Evolutionary conservation across 1,140 invertebrate species (phyloP), one percentile per base, ranked within the genome.

Genomic region (Oryctes rhinoceros): DNA sequence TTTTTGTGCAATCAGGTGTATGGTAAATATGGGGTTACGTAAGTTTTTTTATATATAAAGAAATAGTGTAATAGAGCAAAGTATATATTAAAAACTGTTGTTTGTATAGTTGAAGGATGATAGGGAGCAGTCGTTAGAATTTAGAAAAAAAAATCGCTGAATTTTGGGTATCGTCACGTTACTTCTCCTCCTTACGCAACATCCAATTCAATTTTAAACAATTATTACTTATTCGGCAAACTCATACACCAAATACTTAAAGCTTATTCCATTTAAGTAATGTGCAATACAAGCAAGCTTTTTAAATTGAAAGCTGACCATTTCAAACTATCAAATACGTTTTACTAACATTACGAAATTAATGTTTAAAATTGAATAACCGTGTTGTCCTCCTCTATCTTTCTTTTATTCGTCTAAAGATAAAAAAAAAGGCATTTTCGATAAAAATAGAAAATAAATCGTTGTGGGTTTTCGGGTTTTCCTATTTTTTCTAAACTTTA

Each of bases 1-100:
- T 87, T 84, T 85, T 87, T 87, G 87, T 88, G 87, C 87, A 88
- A 88, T 88, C 85, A 85, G 87, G 87, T 87, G 86, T 83, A 83
- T 83, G 87, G 87, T 83, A 79, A 80, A 78, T 48, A 76, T 79
- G 82, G 82, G 80, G 81, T 81, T 77, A 83, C 80, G 78, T 83
- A 83, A 81, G 82, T 85, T 84, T 83, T 81, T 80, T 84, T 82
- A 80, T 81, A 71, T 71, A 71, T 71, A 71, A 11, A 71, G 5
- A 71, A 37, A 71, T 71, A 71, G 65, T 71, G 65, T 71, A 71
- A 35, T 71, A 71, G 65, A 71, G 11, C n/a, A 71, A 71, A 71
- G 20, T 71, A 39, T 71, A 82, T 47, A 77, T 79, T 81, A 24
- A 71, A 71, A 71, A 71, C n/a, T 71, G 65, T 71, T 71, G 81